Evolutionary conservation across 2,888 invertebrate genomes (phyloP), one percentile per base, ranked within the genome.

Genomic region (Drosophila seclusa): DNA sequence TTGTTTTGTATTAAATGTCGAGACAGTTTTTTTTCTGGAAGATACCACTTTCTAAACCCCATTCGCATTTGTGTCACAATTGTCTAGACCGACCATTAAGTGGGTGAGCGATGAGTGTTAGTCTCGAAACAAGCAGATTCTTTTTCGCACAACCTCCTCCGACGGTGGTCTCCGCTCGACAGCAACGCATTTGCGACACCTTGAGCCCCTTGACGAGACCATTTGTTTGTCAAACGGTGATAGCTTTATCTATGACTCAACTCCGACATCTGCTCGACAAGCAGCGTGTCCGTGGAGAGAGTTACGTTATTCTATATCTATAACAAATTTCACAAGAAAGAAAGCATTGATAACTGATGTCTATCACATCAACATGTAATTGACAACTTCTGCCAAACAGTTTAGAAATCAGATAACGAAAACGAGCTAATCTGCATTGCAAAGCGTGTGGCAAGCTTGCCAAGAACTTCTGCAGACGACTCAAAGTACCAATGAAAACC

Each of bases 61-160:
- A 38, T 27, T 54, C 54, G 88, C 88, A 88, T 88, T 88, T 85
- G 88, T 85, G 86, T 86, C 88, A 85, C 80, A 85, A 83, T 86
- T 80, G 85, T 88, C 85, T 88, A 85, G 85, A 85, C 85, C 83
- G 53, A 40, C 68, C 64, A 61, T 77, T 52, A 68, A 80, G 78
- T 79, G 79, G 52, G n/a, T 45, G 54, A 38, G 54, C 49, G 54
- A 59, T 52, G 68, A 42, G 54, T 36, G 36, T 27, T 27, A 11
- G 38, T 55, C 54, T 32, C 66, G 55, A 62, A 76, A 63, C 62
- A 71, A 58, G 71, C 50, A 68, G 74, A 45, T 69, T 73, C 73
- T 73, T 67, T 49, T 67, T 49, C 45, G 42, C 21, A 24, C 13
- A 24, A 45, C 42, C 40, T 2, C 13, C 34, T 5, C 34, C 34